phyloP scores from a whole-genome alignment of 2,113 vertebrate species.

The Sporophila hypoxantha region DNA sequence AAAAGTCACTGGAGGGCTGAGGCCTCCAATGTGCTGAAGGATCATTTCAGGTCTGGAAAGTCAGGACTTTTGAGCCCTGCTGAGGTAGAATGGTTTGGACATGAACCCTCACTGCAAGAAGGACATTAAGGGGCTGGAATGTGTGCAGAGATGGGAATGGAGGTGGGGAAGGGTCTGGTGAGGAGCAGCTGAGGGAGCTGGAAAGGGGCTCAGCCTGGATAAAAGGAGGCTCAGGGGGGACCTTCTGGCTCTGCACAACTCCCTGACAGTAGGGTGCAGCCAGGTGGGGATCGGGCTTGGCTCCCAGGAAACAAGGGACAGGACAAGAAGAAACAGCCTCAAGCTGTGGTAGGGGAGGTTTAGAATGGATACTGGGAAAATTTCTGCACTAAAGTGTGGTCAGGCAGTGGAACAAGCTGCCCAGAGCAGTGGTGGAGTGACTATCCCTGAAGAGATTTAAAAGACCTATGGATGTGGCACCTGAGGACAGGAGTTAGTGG shows the following conservation, averaged over 20 bases:
- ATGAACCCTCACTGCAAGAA: not conserved
- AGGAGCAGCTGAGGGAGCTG: not conserved
- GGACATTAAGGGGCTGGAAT: not conserved
- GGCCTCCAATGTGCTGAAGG: not conserved
- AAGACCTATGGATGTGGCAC: not conserved
- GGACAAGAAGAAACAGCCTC: not conserved
- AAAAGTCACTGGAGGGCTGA: not conserved
- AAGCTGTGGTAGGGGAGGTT: not conserved
- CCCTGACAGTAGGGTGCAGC: not conserved
- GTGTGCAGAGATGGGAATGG: not conserved
- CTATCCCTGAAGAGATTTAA: not conserved
- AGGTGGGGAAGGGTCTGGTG: not conserved
- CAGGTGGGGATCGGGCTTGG: accelerated
- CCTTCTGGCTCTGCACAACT: not conserved
- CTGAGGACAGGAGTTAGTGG: not conserved
- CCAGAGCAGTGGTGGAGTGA: not conserved
- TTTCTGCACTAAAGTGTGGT: not conserved
- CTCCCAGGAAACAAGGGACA: not conserved
- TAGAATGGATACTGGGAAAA: not conserved
- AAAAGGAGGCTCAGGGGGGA: not conserved
- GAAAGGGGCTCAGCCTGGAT: not conserved
- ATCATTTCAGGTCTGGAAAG: not conserved
- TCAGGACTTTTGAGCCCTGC: not conserved
- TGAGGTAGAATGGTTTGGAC: not conserved
- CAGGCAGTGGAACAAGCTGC: not conserved